Percentiles rank a stretch among this genome's conserved stretches.
Evolutionary conservation across 2,113 vertebrate species (phyloP).

Genomic region (Eretmochelys imbricata): DNA sequence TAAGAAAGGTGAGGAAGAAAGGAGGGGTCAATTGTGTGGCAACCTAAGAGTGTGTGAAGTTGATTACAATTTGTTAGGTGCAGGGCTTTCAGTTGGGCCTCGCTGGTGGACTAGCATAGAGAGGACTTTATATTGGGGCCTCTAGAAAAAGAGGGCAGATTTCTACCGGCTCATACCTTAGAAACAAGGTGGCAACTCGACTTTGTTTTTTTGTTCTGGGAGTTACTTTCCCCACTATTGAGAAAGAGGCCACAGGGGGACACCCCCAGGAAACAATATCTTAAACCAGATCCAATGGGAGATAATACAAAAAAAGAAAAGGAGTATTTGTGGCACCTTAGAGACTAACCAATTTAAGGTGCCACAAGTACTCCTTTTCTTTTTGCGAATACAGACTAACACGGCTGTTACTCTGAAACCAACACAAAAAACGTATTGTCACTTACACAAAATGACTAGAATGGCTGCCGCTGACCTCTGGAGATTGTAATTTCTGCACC

Average conservation of each 20-base stretch:
- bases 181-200: neutral
- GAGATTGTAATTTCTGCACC: slow-evolving; percentile 77
- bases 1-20: neutral
- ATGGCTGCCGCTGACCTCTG: slow-evolving; percentile 53
- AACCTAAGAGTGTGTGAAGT: neutral
- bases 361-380: no score
- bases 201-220: neutral
- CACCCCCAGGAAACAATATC: neutral
- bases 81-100: neutral
- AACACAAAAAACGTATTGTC: neutral
- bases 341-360: no score
- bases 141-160: neutral
- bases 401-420: no score
- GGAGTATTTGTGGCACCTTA: no score
- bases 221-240: neutral
- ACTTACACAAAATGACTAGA: slow-evolving; percentile 77
- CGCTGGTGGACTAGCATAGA: neutral
- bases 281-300: neutral
- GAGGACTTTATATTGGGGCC: neutral
- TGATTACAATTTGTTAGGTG: neutral
- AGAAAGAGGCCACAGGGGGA: neutral
- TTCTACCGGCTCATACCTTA: neutral
- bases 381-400: no score
- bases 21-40: neutral
- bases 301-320: neutral